Base-by-base conservation (phyloP, 2,888 invertebrate species). In the Sinotaia quadrata region DNA sequence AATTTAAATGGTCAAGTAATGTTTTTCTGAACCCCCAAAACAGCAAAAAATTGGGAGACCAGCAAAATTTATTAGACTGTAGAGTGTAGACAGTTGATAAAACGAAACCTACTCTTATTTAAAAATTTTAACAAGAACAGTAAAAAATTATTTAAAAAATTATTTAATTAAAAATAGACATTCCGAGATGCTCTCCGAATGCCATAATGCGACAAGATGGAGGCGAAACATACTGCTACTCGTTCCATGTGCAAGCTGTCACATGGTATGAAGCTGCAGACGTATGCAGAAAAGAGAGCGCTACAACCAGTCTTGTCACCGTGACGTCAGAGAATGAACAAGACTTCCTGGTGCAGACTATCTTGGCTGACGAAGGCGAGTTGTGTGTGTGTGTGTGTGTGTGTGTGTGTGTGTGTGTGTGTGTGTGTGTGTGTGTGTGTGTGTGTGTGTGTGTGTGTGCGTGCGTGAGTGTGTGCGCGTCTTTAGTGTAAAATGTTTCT, bases 211-310 rank as follows among this genome's bases (percentile, higher is more conserved):
- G 57, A 0, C 24, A n/a, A 5, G 15, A n/a, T 33, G 33, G 37
- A 4, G 21, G 18, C n/a, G 54, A 65, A 4, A 78, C 81, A 4
- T 77, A 77, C n/a, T 81, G 78, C 37, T 79, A 80, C 54, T 75
- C 76, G 3, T 81, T 79, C 67, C 80, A 81, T 62, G 59, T 74
- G 12, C 67, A 75, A n/a, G 74, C 78, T 1, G 62, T 54, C 52
- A 67, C 63, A 15, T 81, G 80, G 80, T 76, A 69, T 31, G 73
- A 76, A 5, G 79, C 79, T 0, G 75, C 76, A 8, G 68, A 74
- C 31, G 63, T 44, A 8, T 80, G 81, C 60, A 75, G 78, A 29
- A 58, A 61, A 12, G 76, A 77, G 57, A 71, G 78, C 1, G 72
- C 76, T 8, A 68, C 68, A 29, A 75, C 72, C 7, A 74, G 72